phyloP scores from a whole-genome alignment of 30 jellyfish, hydroid and myxozoan genomes.

The Chrysaora quinquecirrha region DNA sequence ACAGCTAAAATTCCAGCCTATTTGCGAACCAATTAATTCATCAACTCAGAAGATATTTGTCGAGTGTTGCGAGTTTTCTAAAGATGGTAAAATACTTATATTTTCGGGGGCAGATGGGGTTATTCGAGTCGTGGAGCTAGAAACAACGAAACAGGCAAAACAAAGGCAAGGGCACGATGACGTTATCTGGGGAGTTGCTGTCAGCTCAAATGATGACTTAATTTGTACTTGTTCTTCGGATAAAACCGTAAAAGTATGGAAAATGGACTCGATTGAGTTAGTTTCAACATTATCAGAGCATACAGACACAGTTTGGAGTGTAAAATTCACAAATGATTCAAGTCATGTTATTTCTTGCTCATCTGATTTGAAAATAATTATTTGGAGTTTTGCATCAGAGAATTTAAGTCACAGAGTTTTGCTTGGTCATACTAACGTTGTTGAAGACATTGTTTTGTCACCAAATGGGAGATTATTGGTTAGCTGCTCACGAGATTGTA shows the following conservation, averaged over 20 bases:
- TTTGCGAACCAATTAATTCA: neutral
- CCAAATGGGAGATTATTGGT: conserved; percentile 26
- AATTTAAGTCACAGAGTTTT: neutral
- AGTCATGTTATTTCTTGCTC: conserved; percentile 28
- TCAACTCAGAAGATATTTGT: conserved; percentile 20
- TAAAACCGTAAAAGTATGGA: conserved; percentile 14
- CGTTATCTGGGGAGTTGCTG: conserved; percentile 35
- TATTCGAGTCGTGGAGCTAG: conserved; percentile 5
- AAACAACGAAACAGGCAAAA: neutral
- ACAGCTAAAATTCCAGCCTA: conserved; percentile 10
- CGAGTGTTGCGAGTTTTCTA: conserved; percentile 27
- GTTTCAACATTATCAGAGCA: conserved; percentile 34
- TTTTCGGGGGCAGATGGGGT: conserved; percentile 45
- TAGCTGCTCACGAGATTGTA: conserved; percentile 47
- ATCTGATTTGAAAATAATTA: conserved; percentile 32
- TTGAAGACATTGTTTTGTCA: conserved; percentile 38
- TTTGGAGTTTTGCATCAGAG: conserved; percentile 21
- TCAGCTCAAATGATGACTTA: conserved; percentile 14
- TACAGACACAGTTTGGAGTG: conserved; percentile 52
- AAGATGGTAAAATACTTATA: conserved; percentile 12
- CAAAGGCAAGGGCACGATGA: conserved; percentile 1
- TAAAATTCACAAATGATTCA: conserved; percentile 2
- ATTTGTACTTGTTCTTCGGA: conserved; percentile 36
- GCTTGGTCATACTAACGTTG: conserved; percentile 27
- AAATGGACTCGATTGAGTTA: neutral